phyloP scores from a whole-genome alignment of 2,888 invertebrate genomes.

The Proisotoma minuta region DNA sequence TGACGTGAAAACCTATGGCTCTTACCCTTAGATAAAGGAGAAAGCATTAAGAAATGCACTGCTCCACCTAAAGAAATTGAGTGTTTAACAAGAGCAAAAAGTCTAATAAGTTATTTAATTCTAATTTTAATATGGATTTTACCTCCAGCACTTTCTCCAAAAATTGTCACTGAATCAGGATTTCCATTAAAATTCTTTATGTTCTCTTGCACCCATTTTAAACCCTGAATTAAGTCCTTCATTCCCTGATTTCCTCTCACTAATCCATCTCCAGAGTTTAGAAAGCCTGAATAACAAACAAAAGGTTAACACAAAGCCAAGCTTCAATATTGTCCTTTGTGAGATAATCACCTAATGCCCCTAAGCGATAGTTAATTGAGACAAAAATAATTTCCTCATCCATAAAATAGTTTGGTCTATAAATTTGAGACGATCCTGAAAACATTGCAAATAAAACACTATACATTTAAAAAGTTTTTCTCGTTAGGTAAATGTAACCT shows the following conservation, averaged over 20 bases:
- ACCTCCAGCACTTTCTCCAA: constrained; percentile 31
- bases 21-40: constrained; percentile 30
- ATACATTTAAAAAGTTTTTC: not conserved
- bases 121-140: not conserved
- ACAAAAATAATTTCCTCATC: constrained; percentile 30
- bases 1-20: too few species aligned
- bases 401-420: constrained; percentile 32
- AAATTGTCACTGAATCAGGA: constrained; percentile 25
- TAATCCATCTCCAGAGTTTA: constrained; percentile 29
- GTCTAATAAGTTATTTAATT: not conserved
- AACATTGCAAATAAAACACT: not conserved
- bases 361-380: constrained; percentile 30
- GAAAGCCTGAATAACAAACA: constrained; percentile 21
- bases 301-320: not conserved
- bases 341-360: constrained; percentile 20
- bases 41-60: constrained; percentile 34
- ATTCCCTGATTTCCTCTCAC: constrained; percentile 34
- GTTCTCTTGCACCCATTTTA: constrained; percentile 27
- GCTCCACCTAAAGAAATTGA: constrained; percentile 23
- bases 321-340: not conserved
- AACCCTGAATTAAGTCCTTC: constrained; percentile 29
- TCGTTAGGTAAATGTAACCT: not conserved
- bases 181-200: constrained; percentile 27
- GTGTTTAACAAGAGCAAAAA: not conserved
- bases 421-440: constrained; percentile 27